Conservation (phyloP, 2,113 vertebrate genomes). For the Macquaria australasica region DNA sequence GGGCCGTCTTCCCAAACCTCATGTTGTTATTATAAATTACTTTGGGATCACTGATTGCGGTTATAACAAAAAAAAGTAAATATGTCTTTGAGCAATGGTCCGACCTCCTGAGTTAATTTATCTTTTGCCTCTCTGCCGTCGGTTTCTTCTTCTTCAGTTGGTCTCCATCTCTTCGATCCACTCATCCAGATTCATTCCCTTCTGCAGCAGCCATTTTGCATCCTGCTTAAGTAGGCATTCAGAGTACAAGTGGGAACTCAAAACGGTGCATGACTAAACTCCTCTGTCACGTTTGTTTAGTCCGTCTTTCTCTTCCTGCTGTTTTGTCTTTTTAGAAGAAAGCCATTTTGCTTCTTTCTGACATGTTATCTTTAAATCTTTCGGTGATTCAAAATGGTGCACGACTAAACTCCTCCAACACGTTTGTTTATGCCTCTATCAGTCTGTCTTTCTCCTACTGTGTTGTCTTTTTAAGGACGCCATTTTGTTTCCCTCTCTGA, state of each 20-base stretch:
- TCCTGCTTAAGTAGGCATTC: neutral
- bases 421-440: neutral
- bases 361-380: neutral
- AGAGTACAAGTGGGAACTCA: neutral
- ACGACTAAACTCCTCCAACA: neutral
- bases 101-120: neutral
- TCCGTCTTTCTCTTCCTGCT: neutral
- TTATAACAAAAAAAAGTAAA: neutral
- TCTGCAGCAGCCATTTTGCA: conserved; percentile 2
- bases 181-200: neutral
- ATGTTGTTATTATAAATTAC: neutral
- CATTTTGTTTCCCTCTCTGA: neutral
- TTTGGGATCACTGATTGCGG: neutral
- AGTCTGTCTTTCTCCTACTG: neutral
- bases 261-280: neutral
- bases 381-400: conserved; percentile 14
- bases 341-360: conserved; percentile 3
- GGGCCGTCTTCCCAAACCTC: too few species aligned
- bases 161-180: neutral
- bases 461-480: neutral
- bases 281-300: neutral
- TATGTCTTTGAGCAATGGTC: neutral
- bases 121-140: neutral
- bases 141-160: neutral
- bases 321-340: neutral